Evolutionary conservation across 2,113 vertebrate species (phyloP), one percentile per base, ranked within the genome.

Genomic region (Oreochromis tanganicae): DNA sequence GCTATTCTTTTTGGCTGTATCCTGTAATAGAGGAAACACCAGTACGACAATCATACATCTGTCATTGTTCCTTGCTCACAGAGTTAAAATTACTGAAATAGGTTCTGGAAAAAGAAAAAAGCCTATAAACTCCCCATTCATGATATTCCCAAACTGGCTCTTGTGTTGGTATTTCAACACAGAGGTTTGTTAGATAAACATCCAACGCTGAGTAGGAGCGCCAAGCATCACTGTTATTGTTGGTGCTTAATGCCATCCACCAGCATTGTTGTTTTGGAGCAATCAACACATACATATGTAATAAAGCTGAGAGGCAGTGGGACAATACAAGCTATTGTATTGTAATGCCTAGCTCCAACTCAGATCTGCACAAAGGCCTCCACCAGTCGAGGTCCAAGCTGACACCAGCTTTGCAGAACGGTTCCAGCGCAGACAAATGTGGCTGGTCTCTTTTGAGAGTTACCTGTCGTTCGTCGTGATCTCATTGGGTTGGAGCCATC

Each of bases 271-370:
- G 94, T 95, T 95, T 93, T 94, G 87, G 93, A 91, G 93, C 92
- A 95, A 96, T 96, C 94, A 92, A 95, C 92, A 94, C 94, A 95
- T 96, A 96, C 96, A 95, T 96, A 95, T 95, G 95, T 95, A 96
- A 96, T 96, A 94, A 95, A 94, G 91, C 91, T 88, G 83, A 88
- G 93, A 93, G 94, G 91, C 89, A 87, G 90, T 2, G 57, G 78
- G 56, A 96, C 93, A 95, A 95, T 95, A 84, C 84, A 38, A 80
- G 75, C 91, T 88, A 91, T 95, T 96, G 95, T 96, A 56, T 91
- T 79, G 14, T 78, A 78, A 78, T 52, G 13, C 82, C 88, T 52
- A 73, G 87, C 88, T 94, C 90, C 79, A 85, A 89, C 88, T 94
- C 91, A 75, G 84, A 93, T 78, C 91, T 55, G 87, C 81, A 94